These are phyloP conservation scores for Melangyna quadrimaculata DNA, from an alignment of 2,888 invertebrate genomes.

Conservation along the genomic window DNA sequence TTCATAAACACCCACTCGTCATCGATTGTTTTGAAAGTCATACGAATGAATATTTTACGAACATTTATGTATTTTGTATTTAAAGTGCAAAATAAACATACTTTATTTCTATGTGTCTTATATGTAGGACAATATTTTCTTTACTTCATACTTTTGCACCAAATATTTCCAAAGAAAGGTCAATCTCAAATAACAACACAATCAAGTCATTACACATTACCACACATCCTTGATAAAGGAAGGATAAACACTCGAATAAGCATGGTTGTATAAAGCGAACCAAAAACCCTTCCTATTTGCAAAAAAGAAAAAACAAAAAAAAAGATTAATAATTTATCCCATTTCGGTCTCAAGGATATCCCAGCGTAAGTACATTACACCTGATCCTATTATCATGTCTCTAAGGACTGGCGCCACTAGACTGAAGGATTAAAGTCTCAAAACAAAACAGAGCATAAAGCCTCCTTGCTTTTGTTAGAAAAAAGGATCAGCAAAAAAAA, in stretches of 20 bases:
- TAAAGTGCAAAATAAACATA: constrained; percentile 35
- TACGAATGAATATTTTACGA: not conserved
- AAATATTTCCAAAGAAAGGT: constrained; percentile 47
- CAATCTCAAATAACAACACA: constrained; percentile 58
- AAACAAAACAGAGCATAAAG: constrained; percentile 36
- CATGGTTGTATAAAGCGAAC: not conserved
- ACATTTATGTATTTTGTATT: not conserved
- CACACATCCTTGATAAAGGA: constrained; percentile 29
- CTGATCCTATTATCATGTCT: constrained; percentile 68
- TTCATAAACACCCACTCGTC: constrained; percentile 57
- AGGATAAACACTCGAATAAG: not conserved
- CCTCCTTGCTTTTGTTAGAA: constrained; percentile 18
- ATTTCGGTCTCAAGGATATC: constrained; percentile 62
- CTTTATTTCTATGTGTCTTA: not conserved
- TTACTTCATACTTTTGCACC: constrained; percentile 32
- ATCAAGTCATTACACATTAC: constrained; percentile 41
- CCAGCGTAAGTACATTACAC: constrained; percentile 66
- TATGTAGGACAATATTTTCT: constrained; percentile 48
- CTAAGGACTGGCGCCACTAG: constrained; percentile 63
- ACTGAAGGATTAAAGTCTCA: constrained; percentile 66
- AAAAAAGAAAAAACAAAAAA: constrained; percentile 14
- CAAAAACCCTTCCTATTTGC: constrained; percentile 48
- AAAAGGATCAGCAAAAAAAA: constrained; percentile 33
- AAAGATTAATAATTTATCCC: constrained; percentile 58
- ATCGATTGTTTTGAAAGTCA: constrained; percentile 22